Percentiles rank a stretch among this genome's conserved stretches.
phyloP scores from a whole-genome alignment of 2,113 vertebrate genomes.

The Rhineura floridana region DNA sequence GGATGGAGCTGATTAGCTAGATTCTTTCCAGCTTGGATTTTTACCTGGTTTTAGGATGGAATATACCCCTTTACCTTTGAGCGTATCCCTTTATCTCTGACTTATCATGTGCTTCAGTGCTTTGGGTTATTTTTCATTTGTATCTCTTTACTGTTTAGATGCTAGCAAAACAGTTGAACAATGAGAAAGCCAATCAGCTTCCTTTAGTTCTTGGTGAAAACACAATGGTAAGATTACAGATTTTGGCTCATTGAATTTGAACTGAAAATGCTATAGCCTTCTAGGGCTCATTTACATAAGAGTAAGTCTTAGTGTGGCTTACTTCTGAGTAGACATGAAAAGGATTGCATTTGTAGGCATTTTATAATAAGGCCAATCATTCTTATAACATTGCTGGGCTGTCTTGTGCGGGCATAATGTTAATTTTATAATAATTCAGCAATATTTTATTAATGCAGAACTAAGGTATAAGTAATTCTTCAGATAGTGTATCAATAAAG shows the following conservation, averaged over 20 bases:
- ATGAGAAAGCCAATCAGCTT: slow-evolving; percentile 71
- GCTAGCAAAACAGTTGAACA: slow-evolving; percentile 68
- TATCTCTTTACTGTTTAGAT: slow-evolving; percentile 65
- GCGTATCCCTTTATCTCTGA: neutral
- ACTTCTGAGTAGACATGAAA: neutral
- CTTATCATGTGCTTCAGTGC: neutral
- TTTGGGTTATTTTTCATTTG: neutral
- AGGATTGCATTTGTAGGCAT: neutral
- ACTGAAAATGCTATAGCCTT: neutral
- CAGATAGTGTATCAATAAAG: neutral
- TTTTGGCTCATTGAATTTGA: neutral
- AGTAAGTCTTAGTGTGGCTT: neutral
- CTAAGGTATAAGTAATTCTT: neutral
- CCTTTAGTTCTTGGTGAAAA: slow-evolving; percentile 75
- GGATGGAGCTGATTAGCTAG: neutral
- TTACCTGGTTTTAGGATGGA: neutral
- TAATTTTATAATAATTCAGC: neutral
- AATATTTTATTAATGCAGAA: neutral
- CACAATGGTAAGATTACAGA: slow-evolving; percentile 69
- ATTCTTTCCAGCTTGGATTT: neutral
- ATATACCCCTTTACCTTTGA: too few relatives aligned
- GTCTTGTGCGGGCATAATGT: neutral
- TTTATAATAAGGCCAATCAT: neutral
- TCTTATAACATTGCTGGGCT: neutral
- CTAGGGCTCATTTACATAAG: neutral